These are phyloP conservation scores for Apamea anceps DNA, from an alignment of 2,888 invertebrate species.

Conservation along the genomic window DNA sequence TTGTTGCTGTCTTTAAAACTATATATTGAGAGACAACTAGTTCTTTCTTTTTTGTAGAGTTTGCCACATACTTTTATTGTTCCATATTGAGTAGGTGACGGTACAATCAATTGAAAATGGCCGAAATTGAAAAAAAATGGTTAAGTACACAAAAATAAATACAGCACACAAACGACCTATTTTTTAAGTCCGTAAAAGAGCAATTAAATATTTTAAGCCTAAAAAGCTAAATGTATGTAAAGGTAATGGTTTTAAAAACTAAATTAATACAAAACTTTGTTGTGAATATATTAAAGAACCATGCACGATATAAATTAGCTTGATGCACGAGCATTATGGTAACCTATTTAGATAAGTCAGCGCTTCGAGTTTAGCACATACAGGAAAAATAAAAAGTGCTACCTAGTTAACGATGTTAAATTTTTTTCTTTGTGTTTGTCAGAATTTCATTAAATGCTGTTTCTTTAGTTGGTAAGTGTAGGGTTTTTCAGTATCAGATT, in stretches of 20 bases:
- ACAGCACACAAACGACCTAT: background rate
- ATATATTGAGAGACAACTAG: too few species aligned
- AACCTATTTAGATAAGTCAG: constrained; percentile 52
- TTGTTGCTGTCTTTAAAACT: background rate
- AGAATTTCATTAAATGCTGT: background rate
- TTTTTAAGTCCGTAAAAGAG: background rate
- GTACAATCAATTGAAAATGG: background rate
- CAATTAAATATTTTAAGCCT: constrained; percentile 7
- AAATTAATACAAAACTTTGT: constrained; percentile 13
- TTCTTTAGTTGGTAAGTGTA: background rate
- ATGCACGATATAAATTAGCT: constrained; percentile 29
- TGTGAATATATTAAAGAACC: constrained; percentile 21
- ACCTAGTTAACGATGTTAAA: background rate
- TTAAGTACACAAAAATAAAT: background rate
- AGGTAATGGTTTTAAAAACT: constrained; percentile 28
- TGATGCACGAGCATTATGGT: constrained; percentile 41
- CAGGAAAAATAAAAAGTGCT: constrained; percentile 6
- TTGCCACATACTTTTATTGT: background rate
- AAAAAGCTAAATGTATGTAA: constrained; percentile 14
- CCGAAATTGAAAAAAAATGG: background rate
- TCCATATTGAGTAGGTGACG: background rate
- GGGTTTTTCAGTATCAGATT: background rate
- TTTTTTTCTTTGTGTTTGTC: background rate
- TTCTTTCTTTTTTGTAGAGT: background rate
- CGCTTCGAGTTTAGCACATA: constrained; percentile 15